Conservation (phyloP, 2,888 invertebrate genomes). For the Marronus borbonicus region DNA sequence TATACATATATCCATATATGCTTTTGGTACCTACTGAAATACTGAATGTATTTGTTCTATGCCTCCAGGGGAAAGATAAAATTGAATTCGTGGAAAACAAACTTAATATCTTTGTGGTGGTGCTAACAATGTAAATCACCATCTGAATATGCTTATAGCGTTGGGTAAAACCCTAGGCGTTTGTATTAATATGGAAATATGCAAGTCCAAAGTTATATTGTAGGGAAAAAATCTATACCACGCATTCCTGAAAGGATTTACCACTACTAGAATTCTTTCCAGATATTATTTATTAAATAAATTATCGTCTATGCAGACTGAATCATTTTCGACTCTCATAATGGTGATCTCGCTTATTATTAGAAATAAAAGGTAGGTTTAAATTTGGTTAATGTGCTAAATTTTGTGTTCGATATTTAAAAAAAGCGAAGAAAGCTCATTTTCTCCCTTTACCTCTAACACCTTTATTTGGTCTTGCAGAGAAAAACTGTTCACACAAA, state of each 20-base stretch:
- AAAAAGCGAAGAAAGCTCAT: too few species aligned
- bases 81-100: constrained; percentile 58
- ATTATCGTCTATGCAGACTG: too few species aligned
- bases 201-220: neutral
- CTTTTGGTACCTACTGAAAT: neutral
- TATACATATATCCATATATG: constrained; percentile 17
- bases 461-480: too few species aligned
- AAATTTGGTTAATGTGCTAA: too few species aligned
- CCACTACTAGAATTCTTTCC: too few species aligned
- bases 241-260: neutral
- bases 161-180: neutral
- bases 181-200: constrained; percentile 27
- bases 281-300: too few species aligned
- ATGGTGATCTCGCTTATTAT: too few species aligned
- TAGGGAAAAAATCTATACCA: constrained; percentile 3
- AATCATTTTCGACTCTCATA: too few species aligned
- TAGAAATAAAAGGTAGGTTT: too few species aligned
- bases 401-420: too few species aligned
- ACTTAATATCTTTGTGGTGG: constrained; percentile 55
- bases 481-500: too few species aligned
- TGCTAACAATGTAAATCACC: constrained; percentile 57
- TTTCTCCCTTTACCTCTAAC: too few species aligned
- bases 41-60: constrained; percentile 47
- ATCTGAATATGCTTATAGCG: constrained; percentile 53
- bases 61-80: constrained; percentile 55